phyloP scores from a whole-genome alignment of 2,797 vertebrate genomes.

The Iguana delicatissima region DNA sequence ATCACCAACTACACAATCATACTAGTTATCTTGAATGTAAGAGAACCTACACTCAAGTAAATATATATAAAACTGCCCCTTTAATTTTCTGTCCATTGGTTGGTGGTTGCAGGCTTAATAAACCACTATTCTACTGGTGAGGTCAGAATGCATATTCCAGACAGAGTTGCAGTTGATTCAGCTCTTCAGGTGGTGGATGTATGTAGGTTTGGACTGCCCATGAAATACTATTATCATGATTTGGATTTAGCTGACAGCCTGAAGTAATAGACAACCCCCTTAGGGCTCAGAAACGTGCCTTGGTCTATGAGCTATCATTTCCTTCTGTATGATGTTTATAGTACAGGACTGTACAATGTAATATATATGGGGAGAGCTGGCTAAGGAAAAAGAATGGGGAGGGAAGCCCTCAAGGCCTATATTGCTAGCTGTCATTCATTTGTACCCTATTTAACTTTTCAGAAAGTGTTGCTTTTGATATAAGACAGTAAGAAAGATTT shows the following conservation, averaged over 20 bases:
- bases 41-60: not conserved
- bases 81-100: not conserved
- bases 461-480: not conserved
- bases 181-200: slow-evolving; percentile 8
- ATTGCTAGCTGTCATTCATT: slow-evolving; percentile 23
- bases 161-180: slow-evolving; percentile 11
- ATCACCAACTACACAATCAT: not conserved
- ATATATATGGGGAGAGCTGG: slow-evolving; percentile 24
- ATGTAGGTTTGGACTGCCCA: not conserved
- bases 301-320: slow-evolving; percentile 23
- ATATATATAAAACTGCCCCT: not conserved
- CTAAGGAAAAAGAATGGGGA: not conserved
- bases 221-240: slow-evolving; percentile 12
- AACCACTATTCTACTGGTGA: not conserved
- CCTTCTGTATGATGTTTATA: slow-evolving; percentile 26
- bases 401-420: not conserved
- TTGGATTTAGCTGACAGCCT: not conserved
- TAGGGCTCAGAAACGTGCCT: not conserved
- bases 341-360: not conserved
- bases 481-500: not conserved
- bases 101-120: not conserved
- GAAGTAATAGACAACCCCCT: not conserved
- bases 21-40: not conserved
- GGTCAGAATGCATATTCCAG: not conserved
- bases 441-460: not conserved